Percentiles rank a stretch among this genome's conserved stretches.
These are phyloP conservation scores for Pseudopleuronectes americanus DNA, from an alignment of 2,797 vertebrate genomes.

Conservation along the genomic window DNA sequence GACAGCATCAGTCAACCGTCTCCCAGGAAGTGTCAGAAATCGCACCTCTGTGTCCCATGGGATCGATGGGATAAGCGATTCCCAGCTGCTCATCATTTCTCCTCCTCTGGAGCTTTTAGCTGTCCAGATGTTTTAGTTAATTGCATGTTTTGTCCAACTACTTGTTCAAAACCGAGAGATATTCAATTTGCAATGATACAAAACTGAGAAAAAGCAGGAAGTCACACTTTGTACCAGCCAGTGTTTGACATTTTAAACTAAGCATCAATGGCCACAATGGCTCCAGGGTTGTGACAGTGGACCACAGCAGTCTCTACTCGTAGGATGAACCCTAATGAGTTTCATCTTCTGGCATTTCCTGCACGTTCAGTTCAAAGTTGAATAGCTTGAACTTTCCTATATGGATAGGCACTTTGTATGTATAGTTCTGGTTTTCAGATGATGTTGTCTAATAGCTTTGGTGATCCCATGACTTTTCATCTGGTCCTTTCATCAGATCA, in stretches of 20 bases:
- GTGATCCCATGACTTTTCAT: too few relatives aligned
- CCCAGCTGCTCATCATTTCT: conserved; percentile 59
- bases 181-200: not conserved
- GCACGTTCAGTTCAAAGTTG: too few relatives aligned
- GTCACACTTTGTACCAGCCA: not conserved
- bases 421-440: too few relatives aligned
- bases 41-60: conserved; percentile 80
- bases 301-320: too few relatives aligned
- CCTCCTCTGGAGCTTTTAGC: conserved; percentile 22
- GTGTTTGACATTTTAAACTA: not conserved
- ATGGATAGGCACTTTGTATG: too few relatives aligned
- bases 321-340: too few relatives aligned
- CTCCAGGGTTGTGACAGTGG: too few relatives aligned
- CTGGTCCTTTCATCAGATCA: too few relatives aligned
- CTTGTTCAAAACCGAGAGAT: not conserved
- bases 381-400: too few relatives aligned
- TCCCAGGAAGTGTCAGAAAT: conserved; percentile 88
- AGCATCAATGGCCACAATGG: too few relatives aligned
- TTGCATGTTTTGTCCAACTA: not conserved
- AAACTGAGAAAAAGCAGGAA: not conserved
- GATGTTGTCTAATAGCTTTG: too few relatives aligned
- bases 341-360: too few relatives aligned
- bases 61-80: conserved; percentile 75
- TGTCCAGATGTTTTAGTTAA: conserved; percentile 51
- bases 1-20: conserved; percentile 86